Percentiles rank a stretch among this genome's conserved stretches.
phyloP scores from a whole-genome alignment of 2,113 vertebrate species.

The Cariama cristata region DNA sequence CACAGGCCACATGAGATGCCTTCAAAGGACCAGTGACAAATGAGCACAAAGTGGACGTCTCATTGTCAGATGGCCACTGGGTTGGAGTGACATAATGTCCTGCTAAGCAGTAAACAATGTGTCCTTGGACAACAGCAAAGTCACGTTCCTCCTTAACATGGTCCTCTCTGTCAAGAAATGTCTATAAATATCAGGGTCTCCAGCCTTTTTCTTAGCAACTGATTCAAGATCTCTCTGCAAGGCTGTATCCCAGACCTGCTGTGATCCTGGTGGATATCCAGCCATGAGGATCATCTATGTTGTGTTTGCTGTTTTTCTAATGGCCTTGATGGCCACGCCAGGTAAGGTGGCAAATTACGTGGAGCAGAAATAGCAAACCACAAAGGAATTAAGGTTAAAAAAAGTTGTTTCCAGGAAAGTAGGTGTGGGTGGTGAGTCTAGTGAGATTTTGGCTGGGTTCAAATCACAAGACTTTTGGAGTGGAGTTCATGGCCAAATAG shows the following conservation, averaged over 20 bases:
- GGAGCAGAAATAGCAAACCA: not conserved
- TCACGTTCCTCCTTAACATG: not conserved
- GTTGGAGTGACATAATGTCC: constrained; percentile 59
- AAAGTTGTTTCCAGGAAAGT: not conserved
- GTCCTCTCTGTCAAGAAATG: not conserved
- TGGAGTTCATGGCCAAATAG: not conserved
- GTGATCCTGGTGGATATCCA: not conserved
- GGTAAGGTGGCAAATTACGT: constrained; percentile 8
- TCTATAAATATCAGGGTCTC: constrained; percentile 55
- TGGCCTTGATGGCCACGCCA: constrained; percentile 55
- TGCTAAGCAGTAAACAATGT: constrained; percentile 4
- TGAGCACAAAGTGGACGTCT: not conserved
- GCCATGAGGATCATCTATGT: constrained; percentile 59
- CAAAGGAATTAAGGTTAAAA: not conserved
- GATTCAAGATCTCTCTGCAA: not conserved
- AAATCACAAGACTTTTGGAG: fast-evolving
- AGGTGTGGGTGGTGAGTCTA: not conserved
- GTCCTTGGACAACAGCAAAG: not conserved
- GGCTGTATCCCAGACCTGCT: not conserved
- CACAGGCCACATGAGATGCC: not conserved
- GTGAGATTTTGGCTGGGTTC: not conserved
- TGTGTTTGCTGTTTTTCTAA: constrained; percentile 51
- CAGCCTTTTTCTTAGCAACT: not conserved
- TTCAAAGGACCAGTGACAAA: not conserved
- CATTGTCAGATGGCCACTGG: constrained; percentile 43